Percentiles rank a stretch among this genome's conserved stretches.
Conservation (phyloP, 2,797 vertebrate genomes). For the Novumbra hubbsi region DNA sequence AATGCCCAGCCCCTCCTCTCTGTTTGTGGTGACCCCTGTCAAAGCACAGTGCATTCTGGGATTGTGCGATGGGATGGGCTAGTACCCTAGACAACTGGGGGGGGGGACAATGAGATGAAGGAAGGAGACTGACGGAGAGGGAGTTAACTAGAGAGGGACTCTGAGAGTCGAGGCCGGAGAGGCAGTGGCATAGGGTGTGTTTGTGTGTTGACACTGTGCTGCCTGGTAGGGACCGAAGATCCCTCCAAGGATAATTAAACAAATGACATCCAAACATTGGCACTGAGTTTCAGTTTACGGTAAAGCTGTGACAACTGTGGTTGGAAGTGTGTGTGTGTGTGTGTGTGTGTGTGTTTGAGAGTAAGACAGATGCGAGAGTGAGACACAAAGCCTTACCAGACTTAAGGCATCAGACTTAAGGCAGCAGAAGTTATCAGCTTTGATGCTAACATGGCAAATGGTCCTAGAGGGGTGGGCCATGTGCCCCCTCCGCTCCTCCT, state of each 20-base stretch:
- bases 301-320: too few species aligned
- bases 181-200: too few species aligned
- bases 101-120: not conserved
- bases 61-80: not conserved
- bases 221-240: too few species aligned
- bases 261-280: too few species aligned
- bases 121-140: too few species aligned
- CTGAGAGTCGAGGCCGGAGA: too few species aligned
- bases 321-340: not conserved
- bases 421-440: slow-evolving; percentile 10
- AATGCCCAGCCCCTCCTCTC: not conserved
- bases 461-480: slow-evolving; percentile 12
- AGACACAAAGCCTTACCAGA: slow-evolving; percentile 27
- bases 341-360: slow-evolving; percentile 12
- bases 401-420: slow-evolving; percentile 26
- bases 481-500: slow-evolving; percentile 18
- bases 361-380: not conserved
- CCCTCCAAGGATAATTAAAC: too few species aligned
- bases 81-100: not conserved
- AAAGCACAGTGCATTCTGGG: not conserved
- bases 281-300: too few species aligned
- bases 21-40: not conserved
- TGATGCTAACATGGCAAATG: slow-evolving; percentile 25
- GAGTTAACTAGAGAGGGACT: too few species aligned
- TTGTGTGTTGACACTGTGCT: too few species aligned